Percentiles rank a stretch among this genome's conserved stretches.
phyloP scores from a whole-genome alignment of 2,888 invertebrate species.

The Drosophila meridionalis region DNA sequence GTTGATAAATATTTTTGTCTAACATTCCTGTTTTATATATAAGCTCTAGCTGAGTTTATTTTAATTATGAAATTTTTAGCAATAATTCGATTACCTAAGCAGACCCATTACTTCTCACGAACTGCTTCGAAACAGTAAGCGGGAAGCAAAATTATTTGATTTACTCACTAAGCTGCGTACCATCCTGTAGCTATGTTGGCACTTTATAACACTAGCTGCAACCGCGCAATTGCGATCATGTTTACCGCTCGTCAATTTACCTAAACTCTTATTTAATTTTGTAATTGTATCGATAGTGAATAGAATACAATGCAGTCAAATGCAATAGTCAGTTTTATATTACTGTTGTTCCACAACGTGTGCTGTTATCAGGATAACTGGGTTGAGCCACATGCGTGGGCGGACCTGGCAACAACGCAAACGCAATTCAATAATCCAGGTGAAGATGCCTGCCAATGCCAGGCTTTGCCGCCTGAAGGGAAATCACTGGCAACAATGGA shows the following conservation, averaged over 20 bases:
- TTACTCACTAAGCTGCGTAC: constrained; percentile 4
- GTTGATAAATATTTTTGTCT: neutral
- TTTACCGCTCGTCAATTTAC: constrained; percentile 22
- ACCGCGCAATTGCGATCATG: constrained; percentile 48
- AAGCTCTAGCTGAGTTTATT: neutral
- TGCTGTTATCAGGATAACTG: constrained; percentile 54
- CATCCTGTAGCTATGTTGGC: neutral
- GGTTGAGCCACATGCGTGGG: constrained; percentile 57
- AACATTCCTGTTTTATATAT: neutral
- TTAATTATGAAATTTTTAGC: neutral
- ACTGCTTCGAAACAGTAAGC: too few relatives aligned
- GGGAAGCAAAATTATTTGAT: neutral
- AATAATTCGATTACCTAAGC: neutral
- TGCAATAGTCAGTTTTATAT: constrained; percentile 46
- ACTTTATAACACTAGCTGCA: constrained; percentile 37
- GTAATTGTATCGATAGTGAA: constrained; percentile 2
- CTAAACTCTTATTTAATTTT: constrained; percentile 12
- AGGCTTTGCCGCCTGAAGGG: constrained; percentile 8
- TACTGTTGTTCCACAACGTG: constrained; percentile 54
- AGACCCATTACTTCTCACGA: neutral
- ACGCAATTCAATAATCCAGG: neutral
- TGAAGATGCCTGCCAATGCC: constrained; percentile 39
- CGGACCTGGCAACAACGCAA: constrained; percentile 22
- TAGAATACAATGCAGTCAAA: constrained; percentile 46
- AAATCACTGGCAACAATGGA: constrained; percentile 44